These are phyloP conservation scores for Drosophila multiciliata DNA, from an alignment of 2,888 invertebrate species.

Conservation along the genomic window DNA sequence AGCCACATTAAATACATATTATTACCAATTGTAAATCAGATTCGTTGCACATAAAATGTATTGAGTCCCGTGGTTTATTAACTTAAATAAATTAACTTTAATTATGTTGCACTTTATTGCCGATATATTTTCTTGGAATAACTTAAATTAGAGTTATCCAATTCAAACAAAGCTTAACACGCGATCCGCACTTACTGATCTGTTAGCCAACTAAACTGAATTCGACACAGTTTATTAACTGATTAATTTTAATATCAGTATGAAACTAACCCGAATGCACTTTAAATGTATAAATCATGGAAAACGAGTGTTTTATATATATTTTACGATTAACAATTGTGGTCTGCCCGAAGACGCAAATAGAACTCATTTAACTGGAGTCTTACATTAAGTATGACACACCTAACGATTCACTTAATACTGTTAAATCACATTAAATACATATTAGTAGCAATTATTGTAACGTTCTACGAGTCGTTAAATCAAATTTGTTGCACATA, in stretches of 20 bases:
- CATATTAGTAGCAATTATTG: background rate
- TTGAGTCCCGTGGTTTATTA: background rate
- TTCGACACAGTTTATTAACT: slow-evolving; percentile 82
- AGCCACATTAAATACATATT: background rate
- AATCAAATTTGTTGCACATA: background rate
- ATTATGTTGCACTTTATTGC: background rate
- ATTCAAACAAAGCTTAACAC: slow-evolving; percentile 34
- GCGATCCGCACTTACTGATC: slow-evolving; percentile 52
- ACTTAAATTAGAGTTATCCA: background rate
- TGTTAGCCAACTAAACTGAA: slow-evolving; percentile 68
- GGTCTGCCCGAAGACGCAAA: background rate
- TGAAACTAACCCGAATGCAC: slow-evolving; percentile 38
- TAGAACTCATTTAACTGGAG: background rate
- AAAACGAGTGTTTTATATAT: background rate
- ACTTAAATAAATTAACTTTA: background rate
- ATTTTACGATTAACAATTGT: slow-evolving; percentile 24
- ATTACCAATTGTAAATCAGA: background rate
- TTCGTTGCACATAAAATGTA: background rate
- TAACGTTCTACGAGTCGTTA: background rate
- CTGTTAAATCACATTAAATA: background rate
- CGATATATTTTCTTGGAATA: background rate
- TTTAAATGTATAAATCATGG: slow-evolving; percentile 32
- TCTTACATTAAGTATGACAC: background rate
- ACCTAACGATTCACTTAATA: background rate
- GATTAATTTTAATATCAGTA: slow-evolving; percentile 30